A percentile compares a stretch with the other conserved stretches of the same genome.
phyloP scores from a whole-genome alignment of 1,140 invertebrate genomes.

The Drosophila nasuta region DNA sequence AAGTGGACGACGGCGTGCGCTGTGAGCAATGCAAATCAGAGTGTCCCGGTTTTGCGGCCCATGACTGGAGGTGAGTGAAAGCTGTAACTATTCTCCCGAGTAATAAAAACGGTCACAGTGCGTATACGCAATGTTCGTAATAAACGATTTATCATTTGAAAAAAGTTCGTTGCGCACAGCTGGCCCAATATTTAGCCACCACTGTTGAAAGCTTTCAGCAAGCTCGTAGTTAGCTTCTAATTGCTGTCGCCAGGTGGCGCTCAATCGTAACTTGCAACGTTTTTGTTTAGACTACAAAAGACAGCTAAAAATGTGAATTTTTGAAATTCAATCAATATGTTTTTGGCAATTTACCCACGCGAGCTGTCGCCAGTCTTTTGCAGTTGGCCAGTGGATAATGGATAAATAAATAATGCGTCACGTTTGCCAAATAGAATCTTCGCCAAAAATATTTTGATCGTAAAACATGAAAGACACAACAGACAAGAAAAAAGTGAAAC shows the following conservation, averaged over 20 bases:
- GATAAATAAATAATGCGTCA: slow-evolving; percentile 70
- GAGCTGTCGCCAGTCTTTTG: background rate
- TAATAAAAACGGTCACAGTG: background rate
- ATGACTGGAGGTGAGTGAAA: slow-evolving; percentile 91
- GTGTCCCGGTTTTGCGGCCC: slow-evolving; percentile 92
- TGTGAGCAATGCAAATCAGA: slow-evolving; percentile 92
- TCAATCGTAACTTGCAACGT: background rate
- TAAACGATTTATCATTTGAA: background rate
- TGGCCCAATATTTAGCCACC: slow-evolving; percentile 1
- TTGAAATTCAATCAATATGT: slow-evolving; percentile 27
- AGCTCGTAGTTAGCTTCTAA: slow-evolving; percentile 11
- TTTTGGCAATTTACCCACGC: slow-evolving; percentile 13
- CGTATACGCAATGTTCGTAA: background rate
- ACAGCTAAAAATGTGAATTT: slow-evolving; percentile 4
- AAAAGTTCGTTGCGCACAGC: background rate
- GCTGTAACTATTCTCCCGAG: background rate
- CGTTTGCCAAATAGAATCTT: slow-evolving; percentile 12
- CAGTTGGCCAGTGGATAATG: slow-evolving; percentile 14
- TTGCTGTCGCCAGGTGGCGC: slow-evolving; percentile 33
- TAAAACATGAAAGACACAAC: slow-evolving; percentile 49
- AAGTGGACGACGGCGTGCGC: slow-evolving; percentile 93
- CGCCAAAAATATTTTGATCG: slow-evolving; percentile 39
- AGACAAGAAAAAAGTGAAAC: slow-evolving; percentile 19
- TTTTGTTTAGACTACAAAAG: slow-evolving; percentile 1
- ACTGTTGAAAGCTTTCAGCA: slow-evolving; percentile 45